Percentiles rank a stretch among this genome's conserved stretches.
Evolutionary conservation across 2,797 vertebrate species (phyloP).

Genomic region (Falco columbarius): DNA sequence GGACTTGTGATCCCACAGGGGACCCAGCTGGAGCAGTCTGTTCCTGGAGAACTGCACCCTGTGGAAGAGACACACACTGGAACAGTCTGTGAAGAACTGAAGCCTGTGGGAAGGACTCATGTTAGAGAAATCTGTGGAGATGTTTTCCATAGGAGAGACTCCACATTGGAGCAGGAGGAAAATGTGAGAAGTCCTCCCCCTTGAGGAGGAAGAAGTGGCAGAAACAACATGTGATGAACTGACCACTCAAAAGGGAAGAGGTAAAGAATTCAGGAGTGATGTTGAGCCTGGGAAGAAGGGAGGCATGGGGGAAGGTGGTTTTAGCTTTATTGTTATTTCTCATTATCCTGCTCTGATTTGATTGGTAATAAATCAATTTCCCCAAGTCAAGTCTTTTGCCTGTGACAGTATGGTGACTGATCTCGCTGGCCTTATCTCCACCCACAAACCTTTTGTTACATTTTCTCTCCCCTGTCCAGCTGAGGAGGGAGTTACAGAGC

Average conservation of each 20-base stretch:
- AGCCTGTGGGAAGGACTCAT: neutral
- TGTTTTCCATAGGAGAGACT: neutral
- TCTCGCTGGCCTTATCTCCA: neutral
- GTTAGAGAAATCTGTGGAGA: neutral
- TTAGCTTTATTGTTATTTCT: neutral
- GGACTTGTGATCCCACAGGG: fast-evolving
- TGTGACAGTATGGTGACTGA: neutral
- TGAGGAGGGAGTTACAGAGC: neutral
- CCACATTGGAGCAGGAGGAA: neutral
- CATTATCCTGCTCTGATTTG: neutral
- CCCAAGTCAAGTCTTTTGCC: neutral
- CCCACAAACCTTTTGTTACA: neutral
- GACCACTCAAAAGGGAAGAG: neutral
- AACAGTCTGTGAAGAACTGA: neutral
- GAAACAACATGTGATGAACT: neutral
- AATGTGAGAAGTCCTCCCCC: no score
- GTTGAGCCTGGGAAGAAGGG: neutral
- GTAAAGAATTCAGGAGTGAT: neutral
- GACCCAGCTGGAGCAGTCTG: neutral
- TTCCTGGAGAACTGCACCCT: neutral
- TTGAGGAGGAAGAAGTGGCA: neutral
- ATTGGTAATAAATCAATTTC: neutral
- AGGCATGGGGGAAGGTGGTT: neutral
- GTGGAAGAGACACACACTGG: neutral
- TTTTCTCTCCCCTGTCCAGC: neutral